These are phyloP conservation scores for Mnemiopsis leidyi DNA, from an alignment of 37 sponge, comb jelly and placozoan genomes.

Conservation along the genomic window DNA sequence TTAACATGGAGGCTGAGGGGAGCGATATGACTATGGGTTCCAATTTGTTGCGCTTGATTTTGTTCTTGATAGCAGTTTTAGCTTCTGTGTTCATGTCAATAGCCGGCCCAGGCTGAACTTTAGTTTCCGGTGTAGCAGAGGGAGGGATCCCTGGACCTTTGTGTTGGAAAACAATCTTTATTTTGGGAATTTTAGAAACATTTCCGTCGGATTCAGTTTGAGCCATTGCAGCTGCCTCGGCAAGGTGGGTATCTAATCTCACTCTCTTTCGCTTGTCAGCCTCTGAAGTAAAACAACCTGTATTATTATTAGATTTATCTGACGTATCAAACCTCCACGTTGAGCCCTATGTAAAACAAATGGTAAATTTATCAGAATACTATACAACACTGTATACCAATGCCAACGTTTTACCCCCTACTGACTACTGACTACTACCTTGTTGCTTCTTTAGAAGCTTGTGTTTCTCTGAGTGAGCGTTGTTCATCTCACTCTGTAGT, in stretches of 20 bases:
- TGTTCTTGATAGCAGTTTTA: conserved; percentile 54
- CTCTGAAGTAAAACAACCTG: not conserved
- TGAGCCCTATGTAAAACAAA: no score
- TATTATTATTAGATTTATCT: no score
- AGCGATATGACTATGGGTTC: conserved; percentile 53
- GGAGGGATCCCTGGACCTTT: not conserved
- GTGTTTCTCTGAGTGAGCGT: conserved; percentile 17
- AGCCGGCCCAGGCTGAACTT: not conserved
- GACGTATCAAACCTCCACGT: no score
- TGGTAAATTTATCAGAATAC: no score
- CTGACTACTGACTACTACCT: conserved; percentile 31
- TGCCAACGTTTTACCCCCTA: not conserved
- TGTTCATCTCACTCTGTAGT: conserved; percentile 57
- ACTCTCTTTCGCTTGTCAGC: conserved; percentile 34
- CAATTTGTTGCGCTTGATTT: conserved; percentile 4
- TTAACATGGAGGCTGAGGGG: not conserved
- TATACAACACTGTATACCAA: no score
- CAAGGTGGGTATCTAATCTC: not conserved
- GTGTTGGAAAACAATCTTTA: conserved; percentile 57
- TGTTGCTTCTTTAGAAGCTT: conserved; percentile 39
- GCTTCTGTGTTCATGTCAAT: conserved; percentile 26
- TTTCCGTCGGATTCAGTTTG: conserved; percentile 19
- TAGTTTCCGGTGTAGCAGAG: not conserved
- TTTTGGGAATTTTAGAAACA: conserved; percentile 34
- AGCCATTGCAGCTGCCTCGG: not conserved